phyloP scores from a whole-genome alignment of 2,888 invertebrate species.

The Hyposoter dolosus region DNA sequence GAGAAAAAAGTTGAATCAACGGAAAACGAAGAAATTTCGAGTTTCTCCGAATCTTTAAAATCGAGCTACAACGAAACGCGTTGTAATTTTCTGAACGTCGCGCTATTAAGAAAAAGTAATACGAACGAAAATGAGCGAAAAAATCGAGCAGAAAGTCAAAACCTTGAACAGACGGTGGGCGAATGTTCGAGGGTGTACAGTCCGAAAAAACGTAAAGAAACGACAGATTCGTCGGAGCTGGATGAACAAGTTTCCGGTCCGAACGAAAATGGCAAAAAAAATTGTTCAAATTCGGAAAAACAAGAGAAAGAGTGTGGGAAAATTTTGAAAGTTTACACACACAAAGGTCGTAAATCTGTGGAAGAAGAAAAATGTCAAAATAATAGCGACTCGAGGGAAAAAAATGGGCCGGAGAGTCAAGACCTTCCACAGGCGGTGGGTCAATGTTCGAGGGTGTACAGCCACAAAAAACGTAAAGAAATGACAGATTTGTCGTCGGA shows the following conservation, averaged over 20 bases:
- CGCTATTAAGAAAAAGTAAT: constrained; percentile 12
- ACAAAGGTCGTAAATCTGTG: constrained; percentile 78
- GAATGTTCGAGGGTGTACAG: constrained; percentile 82
- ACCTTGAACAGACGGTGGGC: constrained; percentile 74
- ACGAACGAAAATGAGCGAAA: constrained; percentile 65
- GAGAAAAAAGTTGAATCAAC: background rate
- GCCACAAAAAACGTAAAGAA: constrained; percentile 79
- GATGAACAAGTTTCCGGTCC: background rate
- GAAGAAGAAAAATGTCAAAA: constrained; percentile 70
- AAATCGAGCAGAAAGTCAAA: constrained; percentile 64
- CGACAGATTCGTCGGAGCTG: constrained; percentile 15
- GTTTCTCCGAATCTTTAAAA: constrained; percentile 56
- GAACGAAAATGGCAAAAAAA: background rate
- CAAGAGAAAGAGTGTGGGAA: constrained; percentile 75
- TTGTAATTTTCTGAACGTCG: constrained; percentile 75
- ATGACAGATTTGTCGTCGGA: constrained; percentile 28
- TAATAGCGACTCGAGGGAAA: constrained; percentile 52
- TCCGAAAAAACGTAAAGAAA: constrained; percentile 78
- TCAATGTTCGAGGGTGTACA: constrained; percentile 82
- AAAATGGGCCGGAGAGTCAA: constrained; percentile 35
- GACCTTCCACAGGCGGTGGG: constrained; percentile 74
- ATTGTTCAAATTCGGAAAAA: background rate
- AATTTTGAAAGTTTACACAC: constrained; percentile 81
- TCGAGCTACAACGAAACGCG: constrained; percentile 75
- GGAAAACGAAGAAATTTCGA: constrained; percentile 15